Conservation (phyloP, 1,140 invertebrate species). For the Aphaenogaster rudis region DNA sequence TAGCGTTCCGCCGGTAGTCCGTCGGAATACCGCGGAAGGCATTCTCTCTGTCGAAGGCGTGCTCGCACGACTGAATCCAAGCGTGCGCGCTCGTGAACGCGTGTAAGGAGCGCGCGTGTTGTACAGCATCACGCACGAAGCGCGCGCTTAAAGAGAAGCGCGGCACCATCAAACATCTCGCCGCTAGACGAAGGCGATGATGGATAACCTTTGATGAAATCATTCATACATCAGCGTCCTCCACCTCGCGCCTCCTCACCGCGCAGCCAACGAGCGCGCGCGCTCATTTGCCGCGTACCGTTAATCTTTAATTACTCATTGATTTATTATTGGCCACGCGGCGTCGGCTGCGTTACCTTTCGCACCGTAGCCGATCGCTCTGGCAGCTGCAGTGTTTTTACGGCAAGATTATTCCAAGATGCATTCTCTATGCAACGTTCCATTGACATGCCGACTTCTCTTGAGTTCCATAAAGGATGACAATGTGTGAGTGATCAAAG, state of each 20-base stretch:
- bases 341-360: constrained; percentile 66
- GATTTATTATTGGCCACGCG: constrained; percentile 79
- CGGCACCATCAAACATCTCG: constrained; percentile 82
- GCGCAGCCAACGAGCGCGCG: not conserved
- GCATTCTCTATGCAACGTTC: constrained; percentile 29
- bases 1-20: constrained; percentile 14
- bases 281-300: constrained; percentile 76
- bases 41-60: constrained; percentile 4
- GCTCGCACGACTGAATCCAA: constrained; percentile 48
- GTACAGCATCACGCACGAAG: constrained; percentile 19
- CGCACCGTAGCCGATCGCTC: constrained; percentile 52
- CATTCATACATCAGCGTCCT: constrained; percentile 81
- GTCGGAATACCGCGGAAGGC: constrained; percentile 26
- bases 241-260: not conserved
- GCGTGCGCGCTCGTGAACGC: constrained; percentile 2
- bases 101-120: constrained; percentile 48
- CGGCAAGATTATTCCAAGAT: not conserved
- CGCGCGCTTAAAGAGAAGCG: constrained; percentile 60
- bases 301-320: constrained; percentile 85
- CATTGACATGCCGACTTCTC: constrained; percentile 26
- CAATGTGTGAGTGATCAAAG: constrained; percentile 19
- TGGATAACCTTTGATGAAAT: constrained; percentile 84
- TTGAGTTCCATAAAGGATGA: constrained; percentile 11
- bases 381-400: constrained; percentile 34
- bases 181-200: constrained; percentile 80